phyloP scores from a whole-genome alignment of 2,113 vertebrate genomes.

The Vulpes vulpes region DNA sequence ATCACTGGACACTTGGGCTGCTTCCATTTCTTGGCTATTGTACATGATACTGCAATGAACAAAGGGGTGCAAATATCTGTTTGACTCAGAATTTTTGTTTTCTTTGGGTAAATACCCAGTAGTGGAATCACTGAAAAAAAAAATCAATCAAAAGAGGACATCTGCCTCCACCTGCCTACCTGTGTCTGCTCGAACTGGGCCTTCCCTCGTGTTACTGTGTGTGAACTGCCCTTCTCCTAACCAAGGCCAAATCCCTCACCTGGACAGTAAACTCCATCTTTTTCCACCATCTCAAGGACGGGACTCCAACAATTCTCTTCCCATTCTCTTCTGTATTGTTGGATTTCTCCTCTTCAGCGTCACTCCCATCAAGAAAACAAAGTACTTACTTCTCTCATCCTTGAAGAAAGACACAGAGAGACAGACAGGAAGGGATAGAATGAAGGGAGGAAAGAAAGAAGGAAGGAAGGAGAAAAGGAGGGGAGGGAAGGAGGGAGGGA shows the following conservation, averaged over 20 bases:
- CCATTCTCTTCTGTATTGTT: not conserved
- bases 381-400: not conserved
- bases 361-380: not conserved
- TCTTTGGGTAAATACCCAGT: not conserved
- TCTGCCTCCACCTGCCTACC: not conserved
- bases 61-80: not conserved
- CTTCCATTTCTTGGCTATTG: not conserved
- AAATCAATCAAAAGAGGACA: not conserved
- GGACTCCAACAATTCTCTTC: not conserved
- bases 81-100: not conserved
- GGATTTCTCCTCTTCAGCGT: too few relatives aligned
- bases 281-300: not conserved
- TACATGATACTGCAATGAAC: not conserved
- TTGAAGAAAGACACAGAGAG: not conserved
- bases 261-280: not conserved
- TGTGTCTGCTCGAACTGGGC: not conserved
- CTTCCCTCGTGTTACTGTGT: not conserved
- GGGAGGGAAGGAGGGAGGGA: too few relatives aligned
- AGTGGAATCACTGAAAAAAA: not conserved
- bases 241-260: too few relatives aligned
- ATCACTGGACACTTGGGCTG: not conserved
- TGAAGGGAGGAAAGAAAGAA: not conserved
- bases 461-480: too few relatives aligned
- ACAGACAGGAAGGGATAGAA: not conserved
- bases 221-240: not conserved